Base-by-base conservation (phyloP, 2,888 invertebrate species). In the Cantharis rufa region DNA sequence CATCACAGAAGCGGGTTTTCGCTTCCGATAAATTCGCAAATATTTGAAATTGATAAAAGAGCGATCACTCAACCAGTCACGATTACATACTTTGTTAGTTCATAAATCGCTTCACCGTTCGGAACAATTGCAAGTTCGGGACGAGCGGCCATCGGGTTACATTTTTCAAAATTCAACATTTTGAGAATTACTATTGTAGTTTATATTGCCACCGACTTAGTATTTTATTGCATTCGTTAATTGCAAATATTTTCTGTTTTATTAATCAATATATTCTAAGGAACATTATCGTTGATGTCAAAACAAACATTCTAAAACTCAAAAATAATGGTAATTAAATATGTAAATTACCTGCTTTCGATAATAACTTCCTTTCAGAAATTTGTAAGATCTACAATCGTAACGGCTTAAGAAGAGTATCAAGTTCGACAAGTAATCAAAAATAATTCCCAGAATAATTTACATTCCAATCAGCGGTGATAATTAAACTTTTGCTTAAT, bases 401-500 rank as follows among this genome's bases (percentile, higher is more conserved):
- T 48, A 48, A 48, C 48, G 48, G 48, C 48, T 48, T 48, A 48
- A 66, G 24, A 66, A 66, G 24, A 24, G 64, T 28, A 76, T 76
- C 76, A 28, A 69, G 72, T 76, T 72, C 72, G 76, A 71, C 71
- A 32, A 66, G 75, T 71, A 18, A 48, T 70, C 74, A 80, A 80
- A 80, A 81, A 85, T 85, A 86, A 85, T 87, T 87, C 87, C 84
- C 81, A 83, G 87, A 86, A 87, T 86, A 86, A 86, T 86, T 85
- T 84, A 83, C 82, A 82, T 85, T 85, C 86, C 88, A 87, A 88
- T 87, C 86, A 87, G 84, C 81, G 81, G 81, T 80, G 85, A 86
- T 88, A 87, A 87, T 88, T 87, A 87, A 87, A 87, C 85, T 84
- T 82, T 79, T 84, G 81, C 85, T 88, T 88, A 88, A 88, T 88